Base-by-base conservation (phyloP, 2,888 invertebrate species). In the Drosophila infuscata region DNA sequence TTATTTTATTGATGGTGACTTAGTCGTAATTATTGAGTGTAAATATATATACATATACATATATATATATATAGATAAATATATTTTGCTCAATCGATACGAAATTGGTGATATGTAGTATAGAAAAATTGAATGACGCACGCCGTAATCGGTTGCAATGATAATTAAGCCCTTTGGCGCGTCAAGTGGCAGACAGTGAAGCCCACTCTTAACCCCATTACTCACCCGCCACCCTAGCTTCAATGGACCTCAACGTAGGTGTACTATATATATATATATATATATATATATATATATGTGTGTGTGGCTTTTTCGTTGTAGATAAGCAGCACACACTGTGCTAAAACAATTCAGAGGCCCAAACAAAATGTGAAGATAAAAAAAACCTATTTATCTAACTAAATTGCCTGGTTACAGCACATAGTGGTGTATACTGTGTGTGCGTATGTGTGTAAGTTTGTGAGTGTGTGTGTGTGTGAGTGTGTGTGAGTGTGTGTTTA, bases 301-400 rank as follows among this genome's bases (percentile, higher is more conserved):
- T 56, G 38, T 58, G 43, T 20, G 53, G 12, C 51, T 56, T 43
- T 46, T 52, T 48, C 29, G 41, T 29, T 43, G 38, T 33, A 61
- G 70, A 81, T 86, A 80, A 86, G 68, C 62, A 48, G 32, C 36
- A 17, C 46, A 54, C 33, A 58, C 57, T 62, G 63, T 61, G 57
- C 20, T 57, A 46, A 74, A 62, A 74, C 76, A 56, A 74, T 69
- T 62, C 64, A 69, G 46, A 62, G 2, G 58, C 30, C 54, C 62
- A 52, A 52, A 51, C 20, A 53, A 15, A 32, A 17, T 32, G n/a
- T 41, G 12, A 41, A 5, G 33, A 29, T 41, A 32, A 12, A 15
- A 25, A 56, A 12, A 33, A 33, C 33, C 33, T 52, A 20, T 32
- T 32, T n/a, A 51, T 51, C n/a, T 12, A 51, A 32, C 30, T 51